Base-by-base conservation (phyloP, 2,797 vertebrate genomes). In the Australoheros facetus region DNA sequence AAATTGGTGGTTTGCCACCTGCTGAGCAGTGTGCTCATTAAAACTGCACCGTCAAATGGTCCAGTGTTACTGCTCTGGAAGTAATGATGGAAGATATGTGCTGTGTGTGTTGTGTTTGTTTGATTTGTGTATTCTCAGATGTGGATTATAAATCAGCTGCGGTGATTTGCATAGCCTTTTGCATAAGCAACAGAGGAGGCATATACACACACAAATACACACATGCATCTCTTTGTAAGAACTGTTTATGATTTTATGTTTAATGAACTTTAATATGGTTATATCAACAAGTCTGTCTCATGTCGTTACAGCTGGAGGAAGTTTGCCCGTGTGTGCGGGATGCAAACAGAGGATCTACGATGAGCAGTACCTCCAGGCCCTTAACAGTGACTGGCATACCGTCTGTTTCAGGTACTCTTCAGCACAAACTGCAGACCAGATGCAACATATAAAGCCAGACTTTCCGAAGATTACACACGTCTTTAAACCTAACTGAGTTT, bases 351-450 rank as follows among this genome's bases (percentile, higher is more conserved):
- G 95, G 91, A 99, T 99, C 94, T 98, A 96, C 53, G 98, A 99
- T n/a, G 97, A 97, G 80, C 97, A 98, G 94, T 99, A 98, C 91
- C 96, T 99, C 82, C 98, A 98, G 96, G 98, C 98, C 5, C 96
- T 99, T 90, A 96, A 92, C 72, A 93, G 93, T 0, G 97, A 98
- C 94, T 99, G 98, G 98, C 98, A 99, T 66, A 92, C 96, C 0
- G 91, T 96, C 94, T 99, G 98, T 92, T 99, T 99, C 96, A 97
- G 97, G 98, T 99, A 90, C 90, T 78, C 48, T 59, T 59, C 17
- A 11, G 28, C 79, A 59, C 45, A 37, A 57, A 62, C 10, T 30
- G 19, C n/a, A 9, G 5, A 21, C 2, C 34, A 26, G 23, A 64
- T n/a, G 11, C 21, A 7, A 45, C 54, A 5, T 2, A 59, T n/a